Percentiles rank a stretch among this genome's conserved stretches.
These are phyloP conservation scores for Mobula hypostoma DNA, from an alignment of 2,113 vertebrate genomes.

Conservation along the genomic window DNA sequence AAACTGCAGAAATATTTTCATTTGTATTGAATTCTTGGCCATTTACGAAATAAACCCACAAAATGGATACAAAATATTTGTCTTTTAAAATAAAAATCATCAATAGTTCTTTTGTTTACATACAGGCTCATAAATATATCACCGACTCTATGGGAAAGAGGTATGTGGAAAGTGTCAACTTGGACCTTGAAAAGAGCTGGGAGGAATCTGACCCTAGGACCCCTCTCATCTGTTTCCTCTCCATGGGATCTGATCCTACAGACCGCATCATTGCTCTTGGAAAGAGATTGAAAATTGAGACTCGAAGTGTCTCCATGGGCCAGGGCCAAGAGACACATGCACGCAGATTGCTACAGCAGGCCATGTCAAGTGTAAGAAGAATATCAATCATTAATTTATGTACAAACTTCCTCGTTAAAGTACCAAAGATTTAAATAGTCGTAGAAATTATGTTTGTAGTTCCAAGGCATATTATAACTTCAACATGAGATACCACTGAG, in stretches of 20 bases:
- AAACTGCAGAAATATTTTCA: not conserved
- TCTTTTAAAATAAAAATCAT: not conserved
- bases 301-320: conserved; percentile 84
- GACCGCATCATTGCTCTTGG: conserved; percentile 84
- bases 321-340: conserved; percentile 87
- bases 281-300: conserved; percentile 77
- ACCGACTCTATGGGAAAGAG: conserved; percentile 75
- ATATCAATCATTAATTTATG: not conserved
- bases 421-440: too few species aligned
- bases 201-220: conserved; percentile 80
- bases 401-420: too few species aligned
- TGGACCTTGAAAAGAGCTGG: conserved; percentile 87
- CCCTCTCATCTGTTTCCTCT: conserved; percentile 89
- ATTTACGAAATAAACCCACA: not conserved
- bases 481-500: not conserved
- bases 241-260: conserved; percentile 90
- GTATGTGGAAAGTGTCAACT: conserved; percentile 72
- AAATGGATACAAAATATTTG: not conserved
- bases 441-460: not conserved
- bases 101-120: not conserved
- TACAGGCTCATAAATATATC: conserved; percentile 86
- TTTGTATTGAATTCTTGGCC: not conserved
- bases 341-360: conserved; percentile 80
- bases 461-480: not conserved
- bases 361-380: conserved; percentile 74